phyloP scores from a whole-genome alignment of 2,797 vertebrate species.

The Anabas testudineus region DNA sequence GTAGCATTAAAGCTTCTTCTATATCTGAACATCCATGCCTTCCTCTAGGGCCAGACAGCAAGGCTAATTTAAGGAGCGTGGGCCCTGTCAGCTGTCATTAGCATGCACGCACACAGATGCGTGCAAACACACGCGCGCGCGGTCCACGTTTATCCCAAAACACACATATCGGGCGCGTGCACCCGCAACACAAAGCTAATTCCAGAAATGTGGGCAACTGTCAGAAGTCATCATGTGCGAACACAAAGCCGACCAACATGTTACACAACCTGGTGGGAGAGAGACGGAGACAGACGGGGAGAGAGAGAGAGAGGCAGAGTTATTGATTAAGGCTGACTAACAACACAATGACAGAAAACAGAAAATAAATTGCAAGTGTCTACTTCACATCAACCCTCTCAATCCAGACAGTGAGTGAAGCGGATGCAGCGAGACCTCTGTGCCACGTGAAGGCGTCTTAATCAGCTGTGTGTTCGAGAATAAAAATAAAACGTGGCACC shows the following conservation, averaged over 20 bases:
- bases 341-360: conserved; percentile 23
- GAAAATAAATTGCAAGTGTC: conserved; percentile 19
- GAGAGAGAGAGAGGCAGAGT: conserved; percentile 13
- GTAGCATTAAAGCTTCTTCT: conserved; percentile 55
- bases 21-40: conserved; percentile 63
- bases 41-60: conserved; percentile 65
- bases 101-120: conserved; percentile 47
- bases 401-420: conserved; percentile 2
- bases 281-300: conserved; percentile 14
- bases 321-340: conserved; percentile 51
- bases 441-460: conserved; percentile 7
- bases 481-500: too few relatives aligned
- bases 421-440: background rate
- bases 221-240: conserved; percentile 67
- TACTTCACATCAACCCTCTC: conserved; percentile 23
- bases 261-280: conserved; percentile 61
- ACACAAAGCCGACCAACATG: conserved; percentile 58
- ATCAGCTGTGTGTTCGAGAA: conserved; percentile 5
- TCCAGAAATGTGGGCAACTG: conserved; percentile 71
- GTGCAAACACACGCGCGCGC: conserved; percentile 51
- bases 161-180: conserved; percentile 35
- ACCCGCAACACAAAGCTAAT: conserved; percentile 56
- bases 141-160: conserved; percentile 53
- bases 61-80: conserved; percentile 80
- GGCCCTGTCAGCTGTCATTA: conserved; percentile 77